Evolutionary conservation across 2,113 vertebrate genomes (phyloP), one percentile per base, ranked within the genome.

Genomic region (Eonycteris spelaea): DNA sequence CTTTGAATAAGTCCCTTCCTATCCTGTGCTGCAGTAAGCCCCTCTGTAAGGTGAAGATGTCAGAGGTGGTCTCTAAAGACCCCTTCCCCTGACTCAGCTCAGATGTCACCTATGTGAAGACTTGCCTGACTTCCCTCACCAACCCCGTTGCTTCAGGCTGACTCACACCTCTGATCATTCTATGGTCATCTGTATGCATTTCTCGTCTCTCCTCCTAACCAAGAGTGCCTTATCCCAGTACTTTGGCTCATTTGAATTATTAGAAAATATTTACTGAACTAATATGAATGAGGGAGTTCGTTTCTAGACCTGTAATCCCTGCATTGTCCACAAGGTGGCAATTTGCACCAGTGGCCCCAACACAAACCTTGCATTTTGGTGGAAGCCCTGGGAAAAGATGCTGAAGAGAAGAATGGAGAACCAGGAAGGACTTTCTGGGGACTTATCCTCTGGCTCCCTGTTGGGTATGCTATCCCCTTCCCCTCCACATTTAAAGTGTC

Each of bases 321-420:
- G 0, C 0, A 10, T 33, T 85, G 6, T 48, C 90, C 97, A 96
- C 95, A 92, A 79, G 97, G 79, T 87, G 97, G 95, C 30, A 22
- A 33, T 26, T n/a, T 85, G 59, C 43, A 71, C 30, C 35, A 11
- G 30, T 7, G 51, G 57, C 63, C 67, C 10, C 51, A 5, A 22
- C 18, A 45, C 48, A 65, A 38, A 86, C 26, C 26, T 16, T 61
- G n/a, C 16, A 4, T 19, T 68, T 78, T 55, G 24, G 21, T 2
- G 26, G 70, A 68, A 68, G 48, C 82, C 38, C 55, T 26, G 11
- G 38, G 16, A 83, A 77, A 86, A 93, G 78, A 12, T 3, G 9
- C 16, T 16, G 21, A 57, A 70, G 43, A 38, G 11, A 77, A 38
- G n/a, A 65, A 53, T 7, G 28, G 18, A 83, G 45, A 53, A 19